Conservation (phyloP, 1,140 invertebrate genomes). For the Heliconius melpomene region DNA sequence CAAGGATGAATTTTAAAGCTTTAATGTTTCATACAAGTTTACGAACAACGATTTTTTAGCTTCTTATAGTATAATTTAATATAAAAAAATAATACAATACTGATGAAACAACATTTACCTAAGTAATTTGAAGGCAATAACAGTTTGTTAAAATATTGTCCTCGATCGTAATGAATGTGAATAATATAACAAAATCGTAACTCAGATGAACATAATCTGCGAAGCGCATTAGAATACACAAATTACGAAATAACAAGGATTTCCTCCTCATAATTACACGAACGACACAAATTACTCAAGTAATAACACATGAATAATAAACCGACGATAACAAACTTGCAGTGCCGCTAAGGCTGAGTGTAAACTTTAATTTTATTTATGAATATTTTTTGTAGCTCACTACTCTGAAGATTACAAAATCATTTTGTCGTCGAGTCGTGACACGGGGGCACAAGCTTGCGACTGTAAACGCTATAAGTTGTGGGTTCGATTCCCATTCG, state of each 20-base stretch:
- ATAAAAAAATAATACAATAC: slow-evolving; percentile 46
- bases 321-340: slow-evolving; percentile 42
- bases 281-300: slow-evolving; percentile 64
- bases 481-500: too few relatives aligned
- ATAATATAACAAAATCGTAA: slow-evolving; percentile 71
- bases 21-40: neutral
- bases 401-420: too few relatives aligned
- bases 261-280: slow-evolving; percentile 70
- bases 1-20: too few relatives aligned
- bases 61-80: neutral
- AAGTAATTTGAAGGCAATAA: slow-evolving; percentile 53
- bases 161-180: slow-evolving; percentile 62
- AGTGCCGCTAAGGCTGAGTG: slow-evolving; percentile 24
- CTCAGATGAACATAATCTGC: slow-evolving; percentile 62
- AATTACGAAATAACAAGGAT: slow-evolving; percentile 73
- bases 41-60: neutral
- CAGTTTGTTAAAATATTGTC: slow-evolving; percentile 54
- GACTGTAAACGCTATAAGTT: too few relatives aligned
- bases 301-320: slow-evolving; percentile 71
- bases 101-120: slow-evolving; percentile 40
- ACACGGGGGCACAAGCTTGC: too few relatives aligned
- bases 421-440: too few relatives aligned
- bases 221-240: slow-evolving; percentile 61
- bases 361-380: slow-evolving; percentile 15
- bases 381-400: too few relatives aligned